Evolutionary conservation across 2,888 invertebrate species (phyloP).

Genomic region (Hirtodrosophila trivittata): DNA sequence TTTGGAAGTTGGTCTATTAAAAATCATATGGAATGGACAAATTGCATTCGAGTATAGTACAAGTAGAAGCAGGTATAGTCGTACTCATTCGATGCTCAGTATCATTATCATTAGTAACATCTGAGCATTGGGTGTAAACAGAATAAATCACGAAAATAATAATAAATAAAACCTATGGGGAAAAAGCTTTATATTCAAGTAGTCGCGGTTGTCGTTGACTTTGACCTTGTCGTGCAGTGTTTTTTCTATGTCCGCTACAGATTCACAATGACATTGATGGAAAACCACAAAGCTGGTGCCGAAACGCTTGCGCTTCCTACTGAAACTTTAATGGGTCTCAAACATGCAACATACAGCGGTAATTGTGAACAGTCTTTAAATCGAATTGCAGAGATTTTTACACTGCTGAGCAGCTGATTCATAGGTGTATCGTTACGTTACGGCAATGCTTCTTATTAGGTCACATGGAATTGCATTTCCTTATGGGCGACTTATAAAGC

Average conservation of each 20-base stretch:
- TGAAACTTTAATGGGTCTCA: slow-evolving; percentile 28
- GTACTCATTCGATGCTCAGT: slow-evolving; percentile 15
- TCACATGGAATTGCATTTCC: slow-evolving; percentile 56
- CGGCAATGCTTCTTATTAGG: slow-evolving; percentile 22
- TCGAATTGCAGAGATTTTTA: not conserved
- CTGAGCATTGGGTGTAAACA: slow-evolving; percentile 50
- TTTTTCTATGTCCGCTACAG: slow-evolving; percentile 28
- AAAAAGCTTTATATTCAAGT: slow-evolving; percentile 39
- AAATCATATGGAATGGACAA: no score
- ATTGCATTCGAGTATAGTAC: no score
- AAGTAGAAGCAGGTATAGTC: slow-evolving; percentile 7
- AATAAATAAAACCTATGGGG: not conserved
- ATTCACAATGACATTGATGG: slow-evolving; percentile 51
- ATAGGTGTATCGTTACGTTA: slow-evolving; percentile 1
- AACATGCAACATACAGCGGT: slow-evolving; percentile 31
- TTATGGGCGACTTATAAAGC: slow-evolving; percentile 42
- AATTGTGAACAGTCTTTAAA: not conserved
- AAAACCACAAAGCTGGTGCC: slow-evolving; percentile 39
- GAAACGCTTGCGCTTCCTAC: slow-evolving; percentile 50
- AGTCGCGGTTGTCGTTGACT: slow-evolving; percentile 45
- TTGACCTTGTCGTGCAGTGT: slow-evolving; percentile 62
- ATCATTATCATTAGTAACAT: slow-evolving; percentile 62
- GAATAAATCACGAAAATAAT: no score
- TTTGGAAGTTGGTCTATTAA: no score
- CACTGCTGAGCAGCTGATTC: not conserved